Conservation (phyloP, 2,888 invertebrate species). For the Phragmatobia fuliginosa region DNA sequence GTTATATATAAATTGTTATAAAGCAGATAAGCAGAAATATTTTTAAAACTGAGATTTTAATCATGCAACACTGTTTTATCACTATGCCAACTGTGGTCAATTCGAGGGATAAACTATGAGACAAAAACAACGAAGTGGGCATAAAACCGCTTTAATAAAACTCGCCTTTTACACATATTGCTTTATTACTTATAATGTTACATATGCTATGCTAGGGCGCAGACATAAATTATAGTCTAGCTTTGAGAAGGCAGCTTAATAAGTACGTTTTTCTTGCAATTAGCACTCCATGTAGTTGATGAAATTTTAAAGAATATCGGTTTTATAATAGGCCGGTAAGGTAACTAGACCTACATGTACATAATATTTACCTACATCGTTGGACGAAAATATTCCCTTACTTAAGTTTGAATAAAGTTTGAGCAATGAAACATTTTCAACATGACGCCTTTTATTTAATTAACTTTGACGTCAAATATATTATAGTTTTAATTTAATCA, state of each 20-base stretch:
- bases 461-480: no score
- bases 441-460: no score
- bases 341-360: constrained; percentile 16
- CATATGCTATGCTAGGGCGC: background rate
- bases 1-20: no score
- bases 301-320: constrained; percentile 63
- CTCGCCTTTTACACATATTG: background rate
- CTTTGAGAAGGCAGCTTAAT: constrained; percentile 43
- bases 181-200: no score
- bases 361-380: background rate
- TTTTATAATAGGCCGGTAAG: constrained; percentile 56
- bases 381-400: background rate
- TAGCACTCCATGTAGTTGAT: constrained; percentile 64
- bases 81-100: no score
- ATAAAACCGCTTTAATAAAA: background rate
- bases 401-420: background rate
- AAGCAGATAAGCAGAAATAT: no score
- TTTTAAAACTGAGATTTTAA: background rate
- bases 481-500: no score
- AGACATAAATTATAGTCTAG: constrained; percentile 9
- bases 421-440: background rate
- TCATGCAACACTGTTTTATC: no score
- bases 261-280: constrained; percentile 63
- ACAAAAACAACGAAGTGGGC: background rate
- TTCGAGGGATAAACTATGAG: background rate